Evolutionary conservation across 2,888 invertebrate genomes (phyloP).

Genomic region (Xanthorhoe spadicearia): DNA sequence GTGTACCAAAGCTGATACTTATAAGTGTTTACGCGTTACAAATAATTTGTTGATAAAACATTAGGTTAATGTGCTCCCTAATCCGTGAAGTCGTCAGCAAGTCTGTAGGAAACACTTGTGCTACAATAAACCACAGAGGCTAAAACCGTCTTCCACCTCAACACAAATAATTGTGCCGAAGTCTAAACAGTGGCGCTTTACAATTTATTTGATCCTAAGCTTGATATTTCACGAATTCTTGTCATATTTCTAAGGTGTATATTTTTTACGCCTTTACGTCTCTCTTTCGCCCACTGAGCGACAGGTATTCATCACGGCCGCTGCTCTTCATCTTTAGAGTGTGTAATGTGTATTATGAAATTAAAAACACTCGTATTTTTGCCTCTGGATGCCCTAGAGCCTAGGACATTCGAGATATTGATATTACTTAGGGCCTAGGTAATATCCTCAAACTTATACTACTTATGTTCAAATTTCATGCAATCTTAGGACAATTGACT

Average conservation of each 20-base stretch:
- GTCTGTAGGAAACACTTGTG: constrained; percentile 10
- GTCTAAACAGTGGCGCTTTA: constrained; percentile 27
- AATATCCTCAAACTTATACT: too few species aligned
- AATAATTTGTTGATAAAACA: not conserved
- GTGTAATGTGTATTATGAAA: too few species aligned
- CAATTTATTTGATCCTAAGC: constrained; percentile 21
- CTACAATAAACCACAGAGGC: constrained; percentile 19
- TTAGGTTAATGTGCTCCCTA: not conserved
- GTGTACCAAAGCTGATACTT: not conserved
- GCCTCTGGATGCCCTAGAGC: too few species aligned
- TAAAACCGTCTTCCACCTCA: constrained; percentile 12
- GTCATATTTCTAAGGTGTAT: not conserved
- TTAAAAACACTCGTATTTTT: too few species aligned
- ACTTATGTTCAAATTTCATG: too few species aligned
- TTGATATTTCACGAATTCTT: not conserved
- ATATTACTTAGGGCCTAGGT: too few species aligned
- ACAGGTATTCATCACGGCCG: too few species aligned
- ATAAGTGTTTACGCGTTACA: not conserved
- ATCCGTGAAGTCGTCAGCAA: not conserved
- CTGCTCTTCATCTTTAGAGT: too few species aligned
- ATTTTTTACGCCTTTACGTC: not conserved
- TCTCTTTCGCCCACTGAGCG: too few species aligned
- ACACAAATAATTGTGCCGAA: constrained; percentile 14
- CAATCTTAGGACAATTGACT: too few species aligned
- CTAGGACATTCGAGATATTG: too few species aligned